phyloP scores from a whole-genome alignment of 2,888 invertebrate species.

The Hoplodrina blanda region DNA sequence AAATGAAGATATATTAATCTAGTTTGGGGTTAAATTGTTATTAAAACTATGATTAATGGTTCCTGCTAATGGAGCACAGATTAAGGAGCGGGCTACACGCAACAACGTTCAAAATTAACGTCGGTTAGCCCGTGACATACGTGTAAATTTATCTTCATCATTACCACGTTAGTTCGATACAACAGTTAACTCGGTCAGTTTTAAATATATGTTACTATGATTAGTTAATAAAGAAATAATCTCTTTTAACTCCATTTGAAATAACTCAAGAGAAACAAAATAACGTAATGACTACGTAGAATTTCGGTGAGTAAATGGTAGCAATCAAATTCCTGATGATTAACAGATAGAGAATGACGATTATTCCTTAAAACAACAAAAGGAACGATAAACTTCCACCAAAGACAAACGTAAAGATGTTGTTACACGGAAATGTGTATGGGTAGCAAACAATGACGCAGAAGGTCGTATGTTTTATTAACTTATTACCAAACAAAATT shows the following conservation, averaged over 20 bases:
- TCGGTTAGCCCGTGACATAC: conserved; percentile 82
- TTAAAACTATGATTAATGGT: conserved; percentile 91
- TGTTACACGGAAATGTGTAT: conserved; percentile 62
- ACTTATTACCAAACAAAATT: conserved; percentile 75
- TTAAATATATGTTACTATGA: conserved; percentile 68
- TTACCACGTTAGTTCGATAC: conserved; percentile 79
- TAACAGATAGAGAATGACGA: conserved; percentile 53
- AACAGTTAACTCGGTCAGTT: conserved; percentile 63
- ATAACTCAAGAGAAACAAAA: conserved; percentile 42
- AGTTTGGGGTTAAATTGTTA: conserved; percentile 90
- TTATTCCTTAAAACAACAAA: conserved; percentile 50
- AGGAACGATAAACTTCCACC: conserved; percentile 25
- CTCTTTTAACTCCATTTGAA: conserved; percentile 42
- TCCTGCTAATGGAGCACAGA: conserved; percentile 87
- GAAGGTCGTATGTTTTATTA: conserved; percentile 73
- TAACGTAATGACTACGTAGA: conserved; percentile 30
- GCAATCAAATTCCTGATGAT: conserved; percentile 46
- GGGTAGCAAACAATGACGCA: conserved; percentile 64
- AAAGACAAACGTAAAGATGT: conserved; percentile 59
- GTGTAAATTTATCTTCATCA: conserved; percentile 88
- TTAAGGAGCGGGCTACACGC: conserved; percentile 87
- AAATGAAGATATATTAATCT: conserved; percentile 90
- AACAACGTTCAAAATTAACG: conserved; percentile 84
- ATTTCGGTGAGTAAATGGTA: conserved; percentile 31
- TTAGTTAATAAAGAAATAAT: conserved; percentile 70